These are phyloP conservation scores for Artibeus lituratus DNA, from an alignment of 2,797 vertebrate species.

Conservation along the genomic window DNA sequence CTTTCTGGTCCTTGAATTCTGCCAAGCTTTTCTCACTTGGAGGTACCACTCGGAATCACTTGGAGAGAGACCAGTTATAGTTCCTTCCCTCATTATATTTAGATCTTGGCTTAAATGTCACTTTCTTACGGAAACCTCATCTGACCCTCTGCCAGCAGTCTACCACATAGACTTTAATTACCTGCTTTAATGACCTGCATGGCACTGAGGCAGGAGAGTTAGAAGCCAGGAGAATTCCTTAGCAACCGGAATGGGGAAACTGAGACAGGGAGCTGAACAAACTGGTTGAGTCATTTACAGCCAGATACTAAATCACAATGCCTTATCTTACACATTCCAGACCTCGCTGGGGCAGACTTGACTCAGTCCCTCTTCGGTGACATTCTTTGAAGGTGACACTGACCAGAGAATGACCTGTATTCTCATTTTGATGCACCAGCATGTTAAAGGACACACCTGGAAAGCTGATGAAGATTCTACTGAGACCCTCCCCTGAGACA, in stretches of 20 bases:
- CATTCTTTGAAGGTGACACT: neutral
- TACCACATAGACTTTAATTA: neutral
- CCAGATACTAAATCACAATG: neutral
- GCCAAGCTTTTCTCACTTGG: neutral
- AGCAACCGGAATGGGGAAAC: neutral
- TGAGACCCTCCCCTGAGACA: neutral
- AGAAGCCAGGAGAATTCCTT: neutral
- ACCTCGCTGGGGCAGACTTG: neutral
- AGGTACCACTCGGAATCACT: neutral
- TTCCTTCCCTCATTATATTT: neutral
- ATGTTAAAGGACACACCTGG: neutral
- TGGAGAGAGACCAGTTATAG: neutral
- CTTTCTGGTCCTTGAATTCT: neutral
- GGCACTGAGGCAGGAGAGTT: neutral
- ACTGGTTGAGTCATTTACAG: neutral
- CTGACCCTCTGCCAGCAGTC: neutral
- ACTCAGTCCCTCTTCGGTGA: neutral
- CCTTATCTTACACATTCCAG: neutral
- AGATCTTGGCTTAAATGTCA: neutral
- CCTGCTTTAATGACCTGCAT: neutral
- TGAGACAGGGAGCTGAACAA: neutral
- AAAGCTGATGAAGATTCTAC: neutral
- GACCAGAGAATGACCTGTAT: neutral
- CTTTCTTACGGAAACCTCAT: neutral
- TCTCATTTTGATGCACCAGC: neutral